Evolutionary conservation across 2,888 invertebrate genomes (phyloP), one percentile per base, ranked within the genome.

Genomic region (Pollenia amentaria): DNA sequence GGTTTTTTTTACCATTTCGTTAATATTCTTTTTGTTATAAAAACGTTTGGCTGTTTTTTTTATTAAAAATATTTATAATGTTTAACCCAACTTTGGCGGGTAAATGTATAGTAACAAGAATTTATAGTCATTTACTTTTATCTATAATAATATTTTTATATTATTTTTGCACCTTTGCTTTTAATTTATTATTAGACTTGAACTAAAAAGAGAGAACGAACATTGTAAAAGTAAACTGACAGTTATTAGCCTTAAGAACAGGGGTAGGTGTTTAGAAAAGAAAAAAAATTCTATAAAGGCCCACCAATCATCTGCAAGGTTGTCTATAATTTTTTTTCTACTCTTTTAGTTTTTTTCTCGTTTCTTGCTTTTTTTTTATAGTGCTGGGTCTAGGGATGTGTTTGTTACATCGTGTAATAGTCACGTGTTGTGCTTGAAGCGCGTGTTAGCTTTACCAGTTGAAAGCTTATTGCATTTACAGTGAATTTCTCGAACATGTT

Each of bases 391-490:
- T 11, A 11, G 10, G 14, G 64, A 62, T 53, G 62, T 57, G 44
- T 65, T 42, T 44, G 69, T 55, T 44, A 51, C 44, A 53, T 65
- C 14, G 70, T 64, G 80, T 77, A 84, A 73, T 84, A 77, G 83
- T 87, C 86, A 87, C 86, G 86, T 87, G 86, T 77, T 72, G n/a
- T 10, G 44, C 55, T 64, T 48, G 21, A 18, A 65, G 65, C 48
- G 84, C 80, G 76, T 84, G 81, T 76, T 44, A 78, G 53, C 51
- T 73, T 65, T 77, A 60, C 65, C 78, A 65, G 90, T 89, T 90
- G 89, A 90, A 91, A 91, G 90, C 91, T 91, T 90, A 92, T 91
- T 91, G 91, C 90, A 91, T 90, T 91, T 90, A 64, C 60, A 48
- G 44, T 21, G 53, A 65, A 53, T 57, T 83, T 60, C 44, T 64